Conservation (phyloP, 2,113 vertebrate species). For the Rhinoptilus africanus region DNA sequence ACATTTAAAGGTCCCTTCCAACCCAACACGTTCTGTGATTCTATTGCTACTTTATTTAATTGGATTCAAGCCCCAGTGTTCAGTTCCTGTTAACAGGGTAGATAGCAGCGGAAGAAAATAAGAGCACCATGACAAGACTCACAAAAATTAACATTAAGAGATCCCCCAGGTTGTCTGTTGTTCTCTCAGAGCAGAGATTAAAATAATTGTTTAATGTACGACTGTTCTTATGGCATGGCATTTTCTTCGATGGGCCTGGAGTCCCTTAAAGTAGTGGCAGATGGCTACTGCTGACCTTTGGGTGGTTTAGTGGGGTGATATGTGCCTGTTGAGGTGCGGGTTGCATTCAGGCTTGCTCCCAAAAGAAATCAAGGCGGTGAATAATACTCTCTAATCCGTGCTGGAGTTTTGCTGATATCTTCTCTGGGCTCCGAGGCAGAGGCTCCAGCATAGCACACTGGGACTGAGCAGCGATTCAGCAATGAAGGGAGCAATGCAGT, state of each 20-base stretch:
- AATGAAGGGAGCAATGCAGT: not conserved
- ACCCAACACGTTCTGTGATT: no score
- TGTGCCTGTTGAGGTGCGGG: not conserved
- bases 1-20: no score
- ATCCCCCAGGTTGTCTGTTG: not conserved
- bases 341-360: not conserved
- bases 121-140: not conserved
- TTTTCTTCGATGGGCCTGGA: not conserved
- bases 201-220: not conserved
- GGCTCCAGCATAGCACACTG: not conserved
- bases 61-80: not conserved
- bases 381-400: not conserved
- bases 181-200: not conserved
- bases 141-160: not conserved
- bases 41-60: not conserved
- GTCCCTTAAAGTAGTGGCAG: not conserved
- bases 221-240: not conserved
- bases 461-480: not conserved
- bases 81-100: not conserved
- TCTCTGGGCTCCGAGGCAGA: not conserved
- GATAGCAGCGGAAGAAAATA: not conserved
- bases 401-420: not conserved
- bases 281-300: not conserved
- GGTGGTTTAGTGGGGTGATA: not conserved
- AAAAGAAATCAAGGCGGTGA: not conserved